Percentiles rank a stretch among this genome's conserved stretches.
These are phyloP conservation scores for Elachura formosa DNA, from an alignment of 2,113 vertebrate species.

Conservation along the genomic window DNA sequence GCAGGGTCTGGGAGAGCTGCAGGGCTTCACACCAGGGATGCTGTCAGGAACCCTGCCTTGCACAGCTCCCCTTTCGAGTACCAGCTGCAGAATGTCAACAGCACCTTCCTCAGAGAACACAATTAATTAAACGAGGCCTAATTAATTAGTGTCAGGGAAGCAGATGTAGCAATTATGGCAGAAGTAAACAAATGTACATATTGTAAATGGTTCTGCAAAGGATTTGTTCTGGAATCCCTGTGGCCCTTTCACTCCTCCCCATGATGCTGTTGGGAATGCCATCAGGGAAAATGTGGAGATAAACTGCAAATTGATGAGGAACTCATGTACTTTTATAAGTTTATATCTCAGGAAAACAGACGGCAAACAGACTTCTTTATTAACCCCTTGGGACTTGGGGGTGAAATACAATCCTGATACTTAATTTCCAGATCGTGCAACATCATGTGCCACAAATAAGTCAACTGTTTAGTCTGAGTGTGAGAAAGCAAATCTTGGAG, in stretches of 20 bases:
- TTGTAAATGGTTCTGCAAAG: background rate
- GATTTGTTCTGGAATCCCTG: background rate
- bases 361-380: background rate
- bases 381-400: background rate
- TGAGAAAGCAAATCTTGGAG: background rate
- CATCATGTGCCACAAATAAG: background rate
- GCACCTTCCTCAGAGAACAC: slow-evolving; percentile 2
- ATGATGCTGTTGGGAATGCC: background rate
- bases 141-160: slow-evolving; percentile 41
- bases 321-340: background rate
- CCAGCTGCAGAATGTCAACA: slow-evolving; percentile 6
- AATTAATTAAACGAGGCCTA: slow-evolving; percentile 7
- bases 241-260: background rate
- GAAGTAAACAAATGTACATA: slow-evolving; percentile 24
- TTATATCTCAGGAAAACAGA: background rate
- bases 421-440: background rate
- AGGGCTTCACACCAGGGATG: background rate
- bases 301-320: slow-evolving; percentile 7
- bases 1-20: background rate
- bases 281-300: background rate
- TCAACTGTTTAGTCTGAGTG: background rate
- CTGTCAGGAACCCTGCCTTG: background rate
- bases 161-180: background rate
- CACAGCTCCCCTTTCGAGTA: background rate
- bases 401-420: background rate